Conservation (phyloP, 92 coral and sea anemone species). For the Palythoa grandis region DNA sequence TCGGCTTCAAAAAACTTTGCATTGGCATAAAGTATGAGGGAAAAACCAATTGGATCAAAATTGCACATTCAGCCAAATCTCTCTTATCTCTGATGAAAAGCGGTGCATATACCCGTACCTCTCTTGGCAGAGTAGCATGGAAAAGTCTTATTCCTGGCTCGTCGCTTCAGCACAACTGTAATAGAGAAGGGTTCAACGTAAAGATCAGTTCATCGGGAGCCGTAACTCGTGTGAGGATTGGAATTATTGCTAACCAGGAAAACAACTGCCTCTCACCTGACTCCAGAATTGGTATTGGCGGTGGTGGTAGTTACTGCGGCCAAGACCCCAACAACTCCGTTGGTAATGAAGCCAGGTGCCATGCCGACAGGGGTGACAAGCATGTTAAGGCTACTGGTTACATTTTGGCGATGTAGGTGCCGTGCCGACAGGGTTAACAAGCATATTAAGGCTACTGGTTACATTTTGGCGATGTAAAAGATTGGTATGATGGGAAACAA, state of each 20-base stretch:
- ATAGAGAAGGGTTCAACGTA: slow-evolving; percentile 53
- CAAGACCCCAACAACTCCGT: slow-evolving; percentile 41
- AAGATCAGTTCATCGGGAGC: too few relatives aligned
- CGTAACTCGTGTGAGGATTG: slow-evolving; percentile 46
- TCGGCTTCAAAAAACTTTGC: slow-evolving; percentile 46
- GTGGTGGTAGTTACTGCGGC: slow-evolving; percentile 45
- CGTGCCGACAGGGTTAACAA: neutral
- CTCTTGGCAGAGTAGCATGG: slow-evolving; percentile 41
- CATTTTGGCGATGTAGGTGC: neutral
- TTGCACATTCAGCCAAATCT: slow-evolving; percentile 44
- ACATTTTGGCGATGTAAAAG: neutral
- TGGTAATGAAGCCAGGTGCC: slow-evolving; percentile 59
- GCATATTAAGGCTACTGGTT: neutral
- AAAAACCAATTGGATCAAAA: slow-evolving; percentile 36
- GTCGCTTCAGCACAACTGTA: slow-evolving; percentile 55
- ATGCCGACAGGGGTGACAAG: slow-evolving; percentile 3
- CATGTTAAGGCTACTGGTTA: neutral
- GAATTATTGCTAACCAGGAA: slow-evolving; percentile 60
- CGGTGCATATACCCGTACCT: neutral
- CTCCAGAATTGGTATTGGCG: slow-evolving; percentile 61
- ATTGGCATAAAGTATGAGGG: slow-evolving; percentile 45
- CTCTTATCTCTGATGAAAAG: slow-evolving; percentile 39
- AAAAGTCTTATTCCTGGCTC: slow-evolving; percentile 42
- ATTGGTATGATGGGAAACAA: too few relatives aligned
- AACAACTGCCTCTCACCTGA: slow-evolving; percentile 50